Evolutionary conservation across 2,888 invertebrate genomes (phyloP).

Genomic region (Myopa tessellatipennis): DNA sequence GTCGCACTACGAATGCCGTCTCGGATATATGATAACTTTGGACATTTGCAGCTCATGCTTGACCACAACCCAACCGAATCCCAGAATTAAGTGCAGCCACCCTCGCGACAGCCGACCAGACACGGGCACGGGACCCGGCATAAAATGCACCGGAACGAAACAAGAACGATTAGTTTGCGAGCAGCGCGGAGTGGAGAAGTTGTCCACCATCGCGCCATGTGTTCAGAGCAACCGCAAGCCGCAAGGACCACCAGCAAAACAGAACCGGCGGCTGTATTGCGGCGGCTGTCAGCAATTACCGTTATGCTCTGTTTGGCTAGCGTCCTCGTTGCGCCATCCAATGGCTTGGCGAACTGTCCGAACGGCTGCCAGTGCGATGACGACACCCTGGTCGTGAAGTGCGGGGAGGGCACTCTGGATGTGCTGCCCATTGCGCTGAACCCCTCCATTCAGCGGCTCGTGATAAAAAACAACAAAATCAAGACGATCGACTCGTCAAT

Average conservation of each 20-base stretch:
- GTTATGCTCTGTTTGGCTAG: conserved; percentile 47
- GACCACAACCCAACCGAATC: conserved; percentile 29
- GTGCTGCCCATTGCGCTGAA: conserved; percentile 91
- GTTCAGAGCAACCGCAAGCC: not conserved
- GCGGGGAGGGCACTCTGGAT: conserved; percentile 86
- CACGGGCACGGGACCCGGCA: not conserved
- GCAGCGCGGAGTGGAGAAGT: not conserved
- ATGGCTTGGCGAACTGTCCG: conserved; percentile 81
- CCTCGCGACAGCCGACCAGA: not conserved
- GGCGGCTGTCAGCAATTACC: conserved; percentile 53
- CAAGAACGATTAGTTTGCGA: conserved; percentile 21
- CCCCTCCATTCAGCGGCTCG: conserved; percentile 87
- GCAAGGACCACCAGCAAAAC: not conserved
- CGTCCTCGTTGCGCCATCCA: conserved; percentile 49
- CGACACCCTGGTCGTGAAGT: conserved; percentile 86
- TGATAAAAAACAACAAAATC: conserved; percentile 86
- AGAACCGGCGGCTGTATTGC: conserved; percentile 5
- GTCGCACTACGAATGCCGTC: conserved; percentile 55
- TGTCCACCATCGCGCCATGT: conserved; percentile 26
- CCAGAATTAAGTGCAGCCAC: conserved; percentile 19
- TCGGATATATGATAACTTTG: conserved; percentile 55
- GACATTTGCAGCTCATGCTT: conserved; percentile 49
- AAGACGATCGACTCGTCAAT: conserved; percentile 90
- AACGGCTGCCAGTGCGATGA: conserved; percentile 89
- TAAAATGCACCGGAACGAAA: conserved; percentile 15